Evolutionary conservation across 1,140 invertebrate species (phyloP).

Genomic region (Chrysopa pallens): DNA sequence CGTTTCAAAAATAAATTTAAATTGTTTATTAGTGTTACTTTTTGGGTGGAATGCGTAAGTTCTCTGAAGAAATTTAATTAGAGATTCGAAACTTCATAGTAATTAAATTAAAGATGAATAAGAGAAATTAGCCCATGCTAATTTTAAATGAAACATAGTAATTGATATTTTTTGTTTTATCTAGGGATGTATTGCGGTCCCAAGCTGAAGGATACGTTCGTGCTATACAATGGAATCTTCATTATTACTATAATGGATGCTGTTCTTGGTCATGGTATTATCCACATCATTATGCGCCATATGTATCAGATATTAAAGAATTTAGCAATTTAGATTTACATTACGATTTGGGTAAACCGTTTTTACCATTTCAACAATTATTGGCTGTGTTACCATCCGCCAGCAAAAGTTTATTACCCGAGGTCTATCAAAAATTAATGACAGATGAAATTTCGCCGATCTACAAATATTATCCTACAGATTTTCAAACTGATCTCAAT

Average conservation of each 20-base stretch:
- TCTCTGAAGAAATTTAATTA: too few relatives aligned
- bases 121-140: too few relatives aligned
- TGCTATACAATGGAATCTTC: constrained; percentile 90
- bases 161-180: too few relatives aligned
- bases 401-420: constrained; percentile 60
- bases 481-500: constrained; percentile 82
- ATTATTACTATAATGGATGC: constrained; percentile 93
- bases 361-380: constrained; percentile 89
- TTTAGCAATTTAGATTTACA: constrained; percentile 54
- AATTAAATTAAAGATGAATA: too few relatives aligned
- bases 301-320: constrained; percentile 78
- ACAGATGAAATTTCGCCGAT: constrained; percentile 64
- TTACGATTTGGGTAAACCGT: constrained; percentile 75
- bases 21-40: too few relatives aligned
- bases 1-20: too few relatives aligned
- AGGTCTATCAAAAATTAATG: constrained; percentile 70
- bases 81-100: too few relatives aligned
- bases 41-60: too few relatives aligned
- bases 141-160: too few relatives aligned
- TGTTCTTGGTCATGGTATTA: constrained; percentile 97
- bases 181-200: constrained; percentile 52
- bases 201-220: constrained; percentile 77
- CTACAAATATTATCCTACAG: constrained; percentile 72
- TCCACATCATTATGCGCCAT: constrained; percentile 91
- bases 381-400: constrained; percentile 82